Base-by-base conservation (phyloP, 30 jellyfish, hydroid and myxozoan species). In the Hydra vulgaris region DNA sequence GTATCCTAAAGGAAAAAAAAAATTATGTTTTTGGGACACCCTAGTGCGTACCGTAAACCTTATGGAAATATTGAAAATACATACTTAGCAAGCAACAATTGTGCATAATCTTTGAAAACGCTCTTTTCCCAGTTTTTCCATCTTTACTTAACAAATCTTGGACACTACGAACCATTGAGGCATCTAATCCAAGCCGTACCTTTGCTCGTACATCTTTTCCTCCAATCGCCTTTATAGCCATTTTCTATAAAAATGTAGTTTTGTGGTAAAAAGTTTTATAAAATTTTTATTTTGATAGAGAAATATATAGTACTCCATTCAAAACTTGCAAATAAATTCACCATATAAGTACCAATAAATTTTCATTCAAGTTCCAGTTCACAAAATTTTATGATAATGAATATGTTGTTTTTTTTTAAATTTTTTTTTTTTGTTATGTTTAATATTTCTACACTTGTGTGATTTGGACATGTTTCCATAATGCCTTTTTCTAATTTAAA, bases 141-240 rank as follows among this genome's bases (percentile, higher is more conserved):
- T 73, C 81, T 25, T 73, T 73, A 25, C 81, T 73, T 4, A 73
- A 73, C 20, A 18, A 20, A n/a, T 21, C 53, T 73, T 73, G 53
- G 17, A 73, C 23, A n/a, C 61, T 25, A n/a, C 56, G 26, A 18
- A 25, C 53, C 81, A 25, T 73, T 25, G 20, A 21, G 81, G 66
- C 81, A 25, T 73, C 81, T 21, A 73, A 25, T 25, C 66, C 81
- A 21, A 73, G 61, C 22, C 81, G 81, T 20, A 73, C 81, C 8
- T 74, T n/a, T 25, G 81, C 22, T 73, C 81, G 53, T 20, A 53
- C 56, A 25, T 73, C 81, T 25, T 22, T 73, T 73, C 81, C 81
- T 21, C 81, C 81, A 25, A 69, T 69, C 25, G 27, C 27, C 27
- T 69, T 69, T 21, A 69, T 21, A 21, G 25, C 27, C 27, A 21